phyloP scores from a whole-genome alignment of 2,113 vertebrate species.

The Ibidorhyncha struthersii region DNA sequence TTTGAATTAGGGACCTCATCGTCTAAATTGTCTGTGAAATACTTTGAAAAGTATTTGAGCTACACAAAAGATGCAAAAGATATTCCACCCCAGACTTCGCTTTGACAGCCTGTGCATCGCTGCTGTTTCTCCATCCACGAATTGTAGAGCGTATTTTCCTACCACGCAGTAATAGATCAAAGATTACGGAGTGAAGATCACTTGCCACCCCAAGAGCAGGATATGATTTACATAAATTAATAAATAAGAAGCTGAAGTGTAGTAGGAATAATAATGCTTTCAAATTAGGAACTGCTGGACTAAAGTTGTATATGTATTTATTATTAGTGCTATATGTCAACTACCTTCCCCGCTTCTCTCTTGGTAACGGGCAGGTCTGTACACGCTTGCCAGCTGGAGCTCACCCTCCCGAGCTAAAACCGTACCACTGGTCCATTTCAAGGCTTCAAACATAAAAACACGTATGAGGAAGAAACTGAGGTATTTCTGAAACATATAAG shows the following conservation, averaged over 20 bases:
- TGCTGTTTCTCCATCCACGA: not conserved
- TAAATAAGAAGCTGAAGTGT: not conserved
- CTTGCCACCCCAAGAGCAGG: not conserved
- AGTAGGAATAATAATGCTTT: not conserved
- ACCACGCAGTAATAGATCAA: rapidly evolving
- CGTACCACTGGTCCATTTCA: not conserved
- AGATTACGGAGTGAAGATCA: not conserved
- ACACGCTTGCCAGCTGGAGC: not conserved
- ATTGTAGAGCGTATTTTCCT: rapidly evolving
- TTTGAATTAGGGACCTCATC: not conserved
- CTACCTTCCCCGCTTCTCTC: not conserved
- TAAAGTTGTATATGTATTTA: not conserved
- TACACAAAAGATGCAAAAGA: rapidly evolving
- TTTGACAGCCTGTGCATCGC: not conserved
- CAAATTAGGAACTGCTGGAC: not conserved
- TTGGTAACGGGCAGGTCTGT: not conserved
- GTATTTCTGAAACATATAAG: rapidly evolving
- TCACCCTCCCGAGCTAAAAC: not conserved
- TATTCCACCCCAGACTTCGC: not conserved
- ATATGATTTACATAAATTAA: not conserved
- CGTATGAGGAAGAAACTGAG: rapidly evolving
- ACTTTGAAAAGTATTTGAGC: rapidly evolving
- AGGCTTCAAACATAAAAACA: not conserved
- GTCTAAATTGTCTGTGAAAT: rapidly evolving
- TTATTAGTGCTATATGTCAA: not conserved